Conservation (phyloP, 2,113 vertebrate species). For the Myodes glareolus region DNA sequence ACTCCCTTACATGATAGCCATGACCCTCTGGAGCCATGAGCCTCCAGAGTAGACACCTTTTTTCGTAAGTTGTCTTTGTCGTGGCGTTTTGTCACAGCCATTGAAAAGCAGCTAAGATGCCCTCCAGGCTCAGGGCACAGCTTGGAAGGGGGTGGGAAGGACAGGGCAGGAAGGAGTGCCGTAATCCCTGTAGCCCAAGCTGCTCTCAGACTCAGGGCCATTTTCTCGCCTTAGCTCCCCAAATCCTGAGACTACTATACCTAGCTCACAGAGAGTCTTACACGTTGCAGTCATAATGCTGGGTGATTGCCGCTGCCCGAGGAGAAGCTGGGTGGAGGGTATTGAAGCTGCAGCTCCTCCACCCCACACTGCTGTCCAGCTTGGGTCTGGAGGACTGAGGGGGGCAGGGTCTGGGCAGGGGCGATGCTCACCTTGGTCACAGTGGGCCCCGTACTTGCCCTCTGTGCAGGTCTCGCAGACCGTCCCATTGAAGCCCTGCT, state of each 20-base stretch:
- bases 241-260: too few species aligned
- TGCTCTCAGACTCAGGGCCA: background rate
- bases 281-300: fast-evolving
- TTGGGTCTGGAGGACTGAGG: background rate
- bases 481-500: slow-evolving; percentile 88
- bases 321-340: too few species aligned
- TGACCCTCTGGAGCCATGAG: background rate
- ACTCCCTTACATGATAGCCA: too few species aligned
- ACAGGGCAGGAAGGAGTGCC: background rate
- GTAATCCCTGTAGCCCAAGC: background rate
- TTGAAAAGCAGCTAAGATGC: background rate
- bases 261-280: background rate
- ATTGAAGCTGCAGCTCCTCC: fast-evolving
- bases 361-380: fast-evolving
- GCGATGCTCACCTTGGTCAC: slow-evolving; percentile 91
- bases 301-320: too few species aligned
- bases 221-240: background rate
- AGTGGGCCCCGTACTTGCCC: slow-evolving; percentile 90
- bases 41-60: background rate
- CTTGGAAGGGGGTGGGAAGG: background rate
- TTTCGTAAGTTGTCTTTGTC: background rate
- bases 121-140: background rate
- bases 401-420: background rate
- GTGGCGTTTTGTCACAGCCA: background rate
- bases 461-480: slow-evolving; percentile 91